Evolutionary conservation across 1,140 invertebrate species (phyloP), one percentile per base, ranked within the genome.

Genomic region (Cherax destructor): DNA sequence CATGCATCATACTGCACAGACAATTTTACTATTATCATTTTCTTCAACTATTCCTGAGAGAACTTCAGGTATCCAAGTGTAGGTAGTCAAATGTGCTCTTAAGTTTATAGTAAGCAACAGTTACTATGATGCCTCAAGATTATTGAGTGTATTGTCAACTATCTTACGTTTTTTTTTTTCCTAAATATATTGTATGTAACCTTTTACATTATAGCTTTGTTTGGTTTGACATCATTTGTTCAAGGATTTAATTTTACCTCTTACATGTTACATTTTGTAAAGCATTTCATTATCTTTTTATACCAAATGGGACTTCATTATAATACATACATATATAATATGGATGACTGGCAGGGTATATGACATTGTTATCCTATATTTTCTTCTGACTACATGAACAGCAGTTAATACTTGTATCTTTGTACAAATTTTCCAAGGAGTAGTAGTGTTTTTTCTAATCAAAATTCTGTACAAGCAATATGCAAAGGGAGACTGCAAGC

Each of bases 361-460:
- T 84, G 65, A 84, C 52, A 69, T 84, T 83, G 81, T 61, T 84
- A 84, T 72, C 10, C 83, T 69, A 69, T 41, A 50, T 21, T 69
- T 72, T 47, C 47, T 84, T 49, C 30, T 84, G 47, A 84, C 61
- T 49, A 47, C 83, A 50, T 86, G 65, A 50, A 56, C 49, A 52
- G 41, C 61, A 52, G 83, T 86, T 86, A 41, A 41, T 41, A 86
- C 61, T 72, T 74, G 72, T 84, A 72, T 84, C 83, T 84, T 84
- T 84, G 83, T 86, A 86, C 69, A 76, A 86, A 72, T 86, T 86
- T 59, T 56, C 69, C 69, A 52, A 86, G 83, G 83, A 76, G 69
- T 76, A 86, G 83, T 52, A 86, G 52, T 76, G 61, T 86, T 86
- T 76, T 86, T 50, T 74, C 69, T 76, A 86, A 86, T 86, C 83